Conservation (phyloP, 2,888 invertebrate genomes). For the Strigamia maritima region DNA sequence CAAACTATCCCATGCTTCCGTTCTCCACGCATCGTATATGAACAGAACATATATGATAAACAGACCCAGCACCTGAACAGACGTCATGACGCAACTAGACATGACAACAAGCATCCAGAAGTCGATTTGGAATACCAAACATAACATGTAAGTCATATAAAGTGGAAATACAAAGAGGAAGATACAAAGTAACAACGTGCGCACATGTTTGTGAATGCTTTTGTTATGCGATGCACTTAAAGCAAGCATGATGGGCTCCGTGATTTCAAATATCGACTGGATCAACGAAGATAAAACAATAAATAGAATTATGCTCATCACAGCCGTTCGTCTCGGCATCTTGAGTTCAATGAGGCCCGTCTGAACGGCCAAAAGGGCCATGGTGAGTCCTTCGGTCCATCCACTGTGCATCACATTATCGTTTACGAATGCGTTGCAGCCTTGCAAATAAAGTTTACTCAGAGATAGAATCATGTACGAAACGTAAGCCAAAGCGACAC, state of each 20-base stretch:
- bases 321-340: conserved; percentile 55
- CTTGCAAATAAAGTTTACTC: conserved; percentile 53
- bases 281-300: conserved; percentile 59
- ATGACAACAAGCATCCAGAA: conserved; percentile 58
- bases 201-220: conserved; percentile 50
- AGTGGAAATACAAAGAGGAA: conserved; percentile 54
- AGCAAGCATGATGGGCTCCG: conserved; percentile 56
- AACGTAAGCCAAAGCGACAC: conserved; percentile 56
- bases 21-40: conserved; percentile 53
- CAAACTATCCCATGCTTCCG: conserved; percentile 56
- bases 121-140: conserved; percentile 54
- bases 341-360: conserved; percentile 56
- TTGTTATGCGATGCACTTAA: conserved; percentile 54
- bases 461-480: conserved; percentile 53
- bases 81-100: conserved; percentile 56
- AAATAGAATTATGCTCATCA: conserved; percentile 57
- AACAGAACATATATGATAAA: conserved; percentile 56
- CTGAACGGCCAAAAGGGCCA: conserved; percentile 57
- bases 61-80: conserved; percentile 56
- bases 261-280: conserved; percentile 58
- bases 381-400: conserved; percentile 58
- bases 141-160: conserved; percentile 54
- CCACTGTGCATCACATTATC: conserved; percentile 53
- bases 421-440: conserved; percentile 49
- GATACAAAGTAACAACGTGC: conserved; percentile 52